A percentile compares a stretch with the other conserved stretches of the same genome.
Evolutionary conservation across 92 coral and sea anemone species (phyloP).

Genomic region (Siderastrea radians): DNA sequence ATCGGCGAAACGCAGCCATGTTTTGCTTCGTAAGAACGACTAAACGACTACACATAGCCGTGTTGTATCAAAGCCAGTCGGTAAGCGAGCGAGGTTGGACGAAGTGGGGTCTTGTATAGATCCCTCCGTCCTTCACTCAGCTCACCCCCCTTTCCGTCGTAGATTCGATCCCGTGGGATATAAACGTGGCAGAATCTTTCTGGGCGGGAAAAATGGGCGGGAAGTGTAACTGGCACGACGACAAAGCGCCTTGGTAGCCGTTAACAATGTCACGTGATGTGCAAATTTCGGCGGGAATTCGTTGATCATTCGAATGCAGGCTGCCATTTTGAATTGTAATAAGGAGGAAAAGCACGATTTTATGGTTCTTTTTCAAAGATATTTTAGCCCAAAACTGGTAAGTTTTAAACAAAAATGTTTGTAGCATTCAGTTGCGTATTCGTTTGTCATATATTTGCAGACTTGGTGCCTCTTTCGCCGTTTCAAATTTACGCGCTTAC

Average conservation of each 20-base stretch:
- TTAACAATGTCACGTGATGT: constrained; percentile 83
- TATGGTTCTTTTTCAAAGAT: constrained; percentile 36
- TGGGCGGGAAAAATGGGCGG: constrained; percentile 9
- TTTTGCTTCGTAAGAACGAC: no score
- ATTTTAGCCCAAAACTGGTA: constrained; percentile 45
- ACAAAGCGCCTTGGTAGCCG: constrained; percentile 39
- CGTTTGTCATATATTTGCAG: not conserved
- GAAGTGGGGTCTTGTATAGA: no score
- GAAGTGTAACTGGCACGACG: constrained; percentile 13
- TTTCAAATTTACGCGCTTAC: constrained; percentile 42
- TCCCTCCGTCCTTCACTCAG: no score
- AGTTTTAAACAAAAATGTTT: not conserved
- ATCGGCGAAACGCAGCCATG: no score
- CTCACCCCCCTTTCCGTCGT: no score
- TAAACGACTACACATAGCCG: no score
- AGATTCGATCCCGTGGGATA: no score
- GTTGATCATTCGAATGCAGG: constrained; percentile 89
- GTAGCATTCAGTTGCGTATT: not conserved
- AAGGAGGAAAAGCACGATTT: constrained; percentile 44
- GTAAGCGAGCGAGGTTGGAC: no score
- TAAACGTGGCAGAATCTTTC: not conserved
- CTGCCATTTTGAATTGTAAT: constrained; percentile 96
- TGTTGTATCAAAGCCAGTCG: no score
- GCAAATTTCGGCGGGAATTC: constrained; percentile 97
- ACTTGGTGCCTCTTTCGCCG: not conserved